Conservation (phyloP, 1,140 invertebrate species). For the Micrasema minimum region DNA sequence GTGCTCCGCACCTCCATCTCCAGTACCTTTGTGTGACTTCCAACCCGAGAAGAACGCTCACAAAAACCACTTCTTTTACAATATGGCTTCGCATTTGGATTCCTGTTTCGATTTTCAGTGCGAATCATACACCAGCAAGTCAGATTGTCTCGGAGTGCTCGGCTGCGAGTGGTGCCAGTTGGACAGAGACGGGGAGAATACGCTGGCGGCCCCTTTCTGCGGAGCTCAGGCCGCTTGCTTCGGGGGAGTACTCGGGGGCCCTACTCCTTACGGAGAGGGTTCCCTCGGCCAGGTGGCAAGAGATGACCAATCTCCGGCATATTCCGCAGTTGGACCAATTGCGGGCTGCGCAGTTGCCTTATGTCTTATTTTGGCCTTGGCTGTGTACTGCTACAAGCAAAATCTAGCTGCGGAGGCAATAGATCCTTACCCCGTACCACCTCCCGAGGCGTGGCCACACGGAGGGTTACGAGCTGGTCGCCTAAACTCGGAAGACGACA, state of each 20-base stretch:
- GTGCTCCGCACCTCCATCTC: conserved; percentile 59
- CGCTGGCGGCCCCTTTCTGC: conserved; percentile 79
- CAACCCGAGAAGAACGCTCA: conserved; percentile 63
- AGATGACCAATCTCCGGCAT: conserved; percentile 66
- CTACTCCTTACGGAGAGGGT: conserved; percentile 83
- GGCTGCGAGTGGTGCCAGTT: conserved; percentile 93
- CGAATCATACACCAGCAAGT: conserved; percentile 77
- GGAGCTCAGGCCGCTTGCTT: conserved; percentile 83
- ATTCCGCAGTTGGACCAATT: conserved; percentile 72
- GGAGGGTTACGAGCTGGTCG: conserved; percentile 63
- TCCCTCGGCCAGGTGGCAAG: conserved; percentile 67
- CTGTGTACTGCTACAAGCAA: conserved; percentile 74
- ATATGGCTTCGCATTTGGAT: conserved; percentile 67
- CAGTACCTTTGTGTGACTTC: conserved; percentile 45
- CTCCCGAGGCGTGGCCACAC: conserved; percentile 63
- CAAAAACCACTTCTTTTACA: conserved; percentile 64
- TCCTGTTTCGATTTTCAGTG: conserved; percentile 82
- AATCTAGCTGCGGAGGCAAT: conserved; percentile 68
- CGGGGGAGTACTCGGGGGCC: conserved; percentile 83
- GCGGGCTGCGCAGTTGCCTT: conserved; percentile 72
- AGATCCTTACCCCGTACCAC: conserved; percentile 65
- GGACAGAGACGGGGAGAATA: conserved; percentile 77
- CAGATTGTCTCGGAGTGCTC: conserved; percentile 83
- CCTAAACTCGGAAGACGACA: conserved; percentile 59
- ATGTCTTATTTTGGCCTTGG: conserved; percentile 70